These are phyloP conservation scores for Sesamia nonagrioides DNA, from an alignment of 1,140 invertebrate genomes.

Conservation along the genomic window DNA sequence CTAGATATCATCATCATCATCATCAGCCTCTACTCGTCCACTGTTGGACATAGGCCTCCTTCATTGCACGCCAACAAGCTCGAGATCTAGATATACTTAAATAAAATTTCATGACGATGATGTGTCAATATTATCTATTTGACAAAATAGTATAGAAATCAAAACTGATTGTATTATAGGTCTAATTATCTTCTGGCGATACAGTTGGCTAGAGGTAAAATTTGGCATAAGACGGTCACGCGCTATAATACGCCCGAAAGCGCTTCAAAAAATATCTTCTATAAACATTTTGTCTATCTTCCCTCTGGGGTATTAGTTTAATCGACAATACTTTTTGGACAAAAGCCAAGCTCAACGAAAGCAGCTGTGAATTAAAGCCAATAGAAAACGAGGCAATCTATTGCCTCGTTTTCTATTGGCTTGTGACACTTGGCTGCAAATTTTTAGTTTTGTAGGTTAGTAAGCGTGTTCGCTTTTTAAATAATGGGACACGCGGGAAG, in stretches of 20 bases:
- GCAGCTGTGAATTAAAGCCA: constrained; percentile 28
- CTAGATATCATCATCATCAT: too few species aligned
- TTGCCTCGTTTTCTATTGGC: constrained; percentile 1
- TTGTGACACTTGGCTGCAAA: not conserved
- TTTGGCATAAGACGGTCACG: not conserved
- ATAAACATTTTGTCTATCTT: constrained; percentile 14
- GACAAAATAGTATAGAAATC: too few species aligned
- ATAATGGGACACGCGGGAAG: too few species aligned
- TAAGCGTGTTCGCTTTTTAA: too few species aligned
- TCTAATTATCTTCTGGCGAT: too few species aligned
- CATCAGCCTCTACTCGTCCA: too few species aligned
- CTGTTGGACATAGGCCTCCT: too few species aligned
- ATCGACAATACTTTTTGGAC: constrained; percentile 48
- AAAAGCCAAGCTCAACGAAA: constrained; percentile 32
- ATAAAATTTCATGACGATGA: too few species aligned
- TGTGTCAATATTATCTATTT: too few species aligned
- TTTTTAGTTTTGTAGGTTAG: not conserved
- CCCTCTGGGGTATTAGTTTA: constrained; percentile 17
- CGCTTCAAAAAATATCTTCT: not conserved
- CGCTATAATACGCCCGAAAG: not conserved
- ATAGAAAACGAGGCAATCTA: constrained; percentile 24
- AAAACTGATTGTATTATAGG: too few species aligned
- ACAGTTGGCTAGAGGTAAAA: not conserved
- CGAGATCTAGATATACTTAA: too few species aligned
- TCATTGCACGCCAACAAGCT: too few species aligned